These are phyloP conservation scores for Calephelis virginiensis DNA, from an alignment of 1,140 invertebrate species.

Conservation along the genomic window DNA sequence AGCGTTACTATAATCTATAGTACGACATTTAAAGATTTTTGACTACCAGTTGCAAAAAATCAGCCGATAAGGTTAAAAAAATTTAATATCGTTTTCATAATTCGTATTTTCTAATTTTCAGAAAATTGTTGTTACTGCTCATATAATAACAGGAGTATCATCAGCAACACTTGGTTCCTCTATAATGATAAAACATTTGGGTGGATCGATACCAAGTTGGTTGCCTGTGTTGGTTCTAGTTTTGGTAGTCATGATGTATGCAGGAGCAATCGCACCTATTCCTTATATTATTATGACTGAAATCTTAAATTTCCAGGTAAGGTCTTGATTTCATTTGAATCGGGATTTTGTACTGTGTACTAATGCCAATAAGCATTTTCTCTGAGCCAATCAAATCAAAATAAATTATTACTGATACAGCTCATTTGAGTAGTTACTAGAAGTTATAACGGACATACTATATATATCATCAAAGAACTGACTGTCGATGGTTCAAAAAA, in stretches of 20 bases:
- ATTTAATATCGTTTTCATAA: neutral
- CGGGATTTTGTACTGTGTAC: neutral
- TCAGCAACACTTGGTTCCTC: neutral
- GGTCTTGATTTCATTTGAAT: neutral
- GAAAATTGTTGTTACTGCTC: neutral
- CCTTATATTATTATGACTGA: constrained; percentile 47
- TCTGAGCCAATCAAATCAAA: too few species aligned
- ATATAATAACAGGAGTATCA: neutral
- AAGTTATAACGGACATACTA: too few species aligned
- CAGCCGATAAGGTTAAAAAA: neutral
- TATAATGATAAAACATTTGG: constrained; percentile 29
- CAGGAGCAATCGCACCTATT: constrained; percentile 33
- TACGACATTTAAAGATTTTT: neutral
- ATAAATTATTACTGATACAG: too few species aligned
- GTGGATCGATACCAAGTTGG: constrained; percentile 35
- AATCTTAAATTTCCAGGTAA: constrained; percentile 43
- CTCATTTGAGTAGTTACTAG: too few species aligned
- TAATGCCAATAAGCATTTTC: neutral
- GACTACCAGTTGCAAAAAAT: neutral
- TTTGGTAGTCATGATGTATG: constrained; percentile 32
- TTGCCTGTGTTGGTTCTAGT: constrained; percentile 36
- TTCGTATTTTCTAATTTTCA: neutral
- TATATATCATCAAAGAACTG: too few species aligned
- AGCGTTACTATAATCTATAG: too few species aligned
- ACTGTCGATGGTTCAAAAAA: too few species aligned